Evolutionary conservation across 92 coral and sea anemone genomes (phyloP), one percentile per base, ranked within the genome.

Genomic region (Isaurus tuberculatus): DNA sequence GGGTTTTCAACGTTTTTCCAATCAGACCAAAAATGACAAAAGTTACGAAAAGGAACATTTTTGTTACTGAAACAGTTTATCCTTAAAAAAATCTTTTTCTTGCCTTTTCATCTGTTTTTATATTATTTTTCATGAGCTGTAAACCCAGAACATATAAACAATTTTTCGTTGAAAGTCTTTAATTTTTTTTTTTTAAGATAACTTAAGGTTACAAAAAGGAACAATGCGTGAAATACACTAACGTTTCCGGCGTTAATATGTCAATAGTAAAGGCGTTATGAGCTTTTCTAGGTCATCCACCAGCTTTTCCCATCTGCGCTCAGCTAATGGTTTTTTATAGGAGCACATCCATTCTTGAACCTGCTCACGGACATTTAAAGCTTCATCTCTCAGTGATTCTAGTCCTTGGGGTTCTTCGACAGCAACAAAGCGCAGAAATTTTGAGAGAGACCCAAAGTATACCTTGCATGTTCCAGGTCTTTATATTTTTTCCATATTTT

Each of bases 271-370:
- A 1, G 91, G 91, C 19, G 61, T 87, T 48, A 87, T 83, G 8
- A 87, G 87, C 33, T 83, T 82, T 14, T 87, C 65, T 16, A 87
- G 31, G 78, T 83, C 84, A 27, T 82, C 91, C 78, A 32, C 23
- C 46, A 46, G 66, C 58, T 87, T 87, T 33, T 87, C 87, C 87
- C 91, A 87, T 36, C 84, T 74, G 58, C 87, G 48, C 64, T 87
- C 84, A 42, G 75, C 78, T 15, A 87, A 32, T 37, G 75, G 75
- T 73, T 73, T 73, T 33, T 73, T 73, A 30, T 49, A 73, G 44
- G 79, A 73, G 30, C 79, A 73, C 65, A 29, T 49, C 81, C 86
- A 80, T 30, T 69, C 86, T 58, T 70, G 81, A 26, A 79, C 86
- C 48, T 86, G 81, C 26, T 86, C 86, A 26, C 80, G 89, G 65